Conservation (phyloP, 1,140 invertebrate genomes). For the Bemisia tabaci region DNA sequence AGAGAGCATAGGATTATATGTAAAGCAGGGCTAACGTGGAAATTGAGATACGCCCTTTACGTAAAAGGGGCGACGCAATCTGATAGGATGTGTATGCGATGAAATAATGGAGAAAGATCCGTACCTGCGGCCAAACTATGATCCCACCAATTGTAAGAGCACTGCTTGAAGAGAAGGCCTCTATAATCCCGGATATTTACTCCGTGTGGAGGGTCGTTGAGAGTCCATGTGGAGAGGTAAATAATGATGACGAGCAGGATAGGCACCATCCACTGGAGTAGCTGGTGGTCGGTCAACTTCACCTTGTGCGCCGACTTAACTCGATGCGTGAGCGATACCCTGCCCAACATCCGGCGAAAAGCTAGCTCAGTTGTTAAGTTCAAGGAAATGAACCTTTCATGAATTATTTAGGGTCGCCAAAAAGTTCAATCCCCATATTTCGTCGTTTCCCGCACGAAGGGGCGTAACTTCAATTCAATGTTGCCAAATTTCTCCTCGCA, state of each 20-base stretch:
- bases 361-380: neutral
- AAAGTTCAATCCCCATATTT: neutral
- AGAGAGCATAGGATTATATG: no score
- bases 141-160: slow-evolving; percentile 86
- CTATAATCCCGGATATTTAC: slow-evolving; percentile 59
- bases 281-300: slow-evolving; percentile 77
- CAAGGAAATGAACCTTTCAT: neutral
- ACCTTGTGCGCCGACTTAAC: slow-evolving; percentile 86
- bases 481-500: no score
- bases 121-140: slow-evolving; percentile 72
- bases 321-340: slow-evolving; percentile 84
- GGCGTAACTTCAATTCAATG: no score
- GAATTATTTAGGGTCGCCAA: neutral
- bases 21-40: no score
- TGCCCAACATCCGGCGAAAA: slow-evolving; percentile 24
- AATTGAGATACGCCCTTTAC: no score
- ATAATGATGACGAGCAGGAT: slow-evolving; percentile 76
- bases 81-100: neutral
- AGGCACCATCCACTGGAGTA: slow-evolving; percentile 82
- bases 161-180: slow-evolving; percentile 72
- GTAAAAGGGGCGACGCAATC: no score
- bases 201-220: slow-evolving; percentile 61
- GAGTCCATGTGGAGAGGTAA: slow-evolving; percentile 77
- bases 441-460: no score
- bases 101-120: neutral